Evolutionary conservation across 2,797 vertebrate species (phyloP).

Genomic region (Simalia tracyae): DNA sequence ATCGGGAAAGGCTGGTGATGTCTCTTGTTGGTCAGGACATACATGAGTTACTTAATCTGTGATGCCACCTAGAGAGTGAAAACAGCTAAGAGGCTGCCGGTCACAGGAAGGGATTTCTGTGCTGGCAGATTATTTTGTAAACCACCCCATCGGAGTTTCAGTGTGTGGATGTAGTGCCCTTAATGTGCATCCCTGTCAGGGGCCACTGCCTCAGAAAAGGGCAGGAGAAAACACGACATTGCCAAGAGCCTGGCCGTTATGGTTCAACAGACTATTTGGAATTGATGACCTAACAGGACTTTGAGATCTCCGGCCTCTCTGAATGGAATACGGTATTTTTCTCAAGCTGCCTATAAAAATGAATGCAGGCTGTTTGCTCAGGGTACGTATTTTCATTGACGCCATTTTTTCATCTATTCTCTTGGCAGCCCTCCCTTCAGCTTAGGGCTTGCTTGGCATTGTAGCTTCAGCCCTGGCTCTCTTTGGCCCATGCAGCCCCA

Average conservation of each 20-base stretch:
- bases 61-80: background rate
- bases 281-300: background rate
- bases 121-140: background rate
- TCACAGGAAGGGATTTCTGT: background rate
- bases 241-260: background rate
- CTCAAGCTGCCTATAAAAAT: background rate
- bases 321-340: conserved; percentile 2
- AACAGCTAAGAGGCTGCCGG: background rate
- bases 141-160: conserved; percentile 4
- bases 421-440: background rate
- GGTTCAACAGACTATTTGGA: background rate
- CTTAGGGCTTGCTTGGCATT: background rate
- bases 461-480: background rate
- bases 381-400: background rate
- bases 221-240: conserved; percentile 1
- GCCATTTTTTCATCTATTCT: background rate
- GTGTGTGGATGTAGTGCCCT: accelerated
- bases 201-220: background rate
- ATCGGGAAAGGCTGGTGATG: conserved; percentile 16
- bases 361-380: background rate
- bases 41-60: conserved; percentile 16
- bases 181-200: background rate
- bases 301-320: background rate
- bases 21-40: conserved; percentile 1
- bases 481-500: too few species aligned